Base-by-base conservation (phyloP, 2,888 invertebrate genomes). In the Furcula furcula region DNA sequence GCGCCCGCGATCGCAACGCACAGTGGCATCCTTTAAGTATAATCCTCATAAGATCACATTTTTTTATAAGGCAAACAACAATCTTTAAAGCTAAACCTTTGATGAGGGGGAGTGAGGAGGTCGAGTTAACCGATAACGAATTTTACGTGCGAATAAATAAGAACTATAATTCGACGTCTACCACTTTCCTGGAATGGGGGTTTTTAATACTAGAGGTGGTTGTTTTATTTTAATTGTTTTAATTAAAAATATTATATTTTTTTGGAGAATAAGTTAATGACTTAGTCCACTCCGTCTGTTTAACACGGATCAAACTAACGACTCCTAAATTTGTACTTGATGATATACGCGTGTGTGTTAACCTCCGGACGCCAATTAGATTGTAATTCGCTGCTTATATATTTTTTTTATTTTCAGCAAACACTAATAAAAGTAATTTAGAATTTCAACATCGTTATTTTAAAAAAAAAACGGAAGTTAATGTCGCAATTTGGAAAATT, bases 21-120 rank as follows among this genome's bases (percentile, higher is more conserved):
- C 65, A 62, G 66, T 65, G 66, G 74, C 72, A 77, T 69, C 82
- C 74, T 77, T 84, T 72, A 75, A 78, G 78, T 85, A 84, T 78
- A 86, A 77, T 77, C 81, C 76, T 87, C 87, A 83, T 83, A 87
- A 86, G 85, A 88, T 87, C 88, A 88, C 87, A 87, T 85, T 88
- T 80, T 77, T 77, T 76, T 78, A 78, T 86, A 88, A 88, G 88
- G 87, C 88, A 87, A 87, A 88, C 86, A 86, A 88, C 86, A 87
- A 86, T 86, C 59, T 76, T 87, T 87, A 87, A 87, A 87, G 87
- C 87, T 88, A 86, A 84, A 83, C 81, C 77, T 82, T 83, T 79
- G 74, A 77, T 76, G 77, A 68, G 67, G 56, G 54, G 63, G 59
- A 64, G 57, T 52, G 60, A 51, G 48, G 50, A 59, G 65, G 62